A percentile compares a stretch with the other conserved stretches of the same genome.
phyloP scores from a whole-genome alignment of 2,888 invertebrate genomes.

The Cabera pusaria region DNA sequence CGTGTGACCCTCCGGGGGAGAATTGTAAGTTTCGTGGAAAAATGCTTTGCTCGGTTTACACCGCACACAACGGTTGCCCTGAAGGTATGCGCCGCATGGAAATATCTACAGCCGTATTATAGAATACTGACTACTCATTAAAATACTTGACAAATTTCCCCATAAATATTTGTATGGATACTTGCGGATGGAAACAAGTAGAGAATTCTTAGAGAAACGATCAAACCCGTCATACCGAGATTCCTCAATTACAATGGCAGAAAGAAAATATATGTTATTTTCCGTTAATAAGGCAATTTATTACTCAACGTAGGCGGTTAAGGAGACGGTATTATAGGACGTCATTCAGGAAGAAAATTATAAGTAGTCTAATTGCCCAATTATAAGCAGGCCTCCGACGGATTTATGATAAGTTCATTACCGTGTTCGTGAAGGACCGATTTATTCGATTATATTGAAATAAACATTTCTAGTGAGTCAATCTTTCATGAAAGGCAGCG shows the following conservation, averaged over 20 bases:
- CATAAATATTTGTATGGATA: slow-evolving; percentile 3
- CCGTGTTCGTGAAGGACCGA: neutral
- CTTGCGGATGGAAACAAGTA: slow-evolving; percentile 1
- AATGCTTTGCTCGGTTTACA: slow-evolving; percentile 15
- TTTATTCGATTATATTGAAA: slow-evolving; percentile 8
- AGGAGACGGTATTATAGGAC: too few relatives aligned
- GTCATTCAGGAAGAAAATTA: too few relatives aligned
- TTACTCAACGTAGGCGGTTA: slow-evolving; percentile 1
- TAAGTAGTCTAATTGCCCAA: slow-evolving; percentile 7
- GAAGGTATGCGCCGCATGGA: slow-evolving; percentile 6
- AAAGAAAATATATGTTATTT: slow-evolving; percentile 8
- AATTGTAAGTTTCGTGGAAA: slow-evolving; percentile 27
- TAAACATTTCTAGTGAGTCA: slow-evolving; percentile 18
- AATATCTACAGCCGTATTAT: slow-evolving; percentile 1
- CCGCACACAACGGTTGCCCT: slow-evolving; percentile 2
- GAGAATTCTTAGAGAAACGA: neutral
- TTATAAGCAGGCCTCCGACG: slow-evolving; percentile 6
- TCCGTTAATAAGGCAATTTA: slow-evolving; percentile 1
- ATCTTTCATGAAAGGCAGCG: slow-evolving; percentile 21
- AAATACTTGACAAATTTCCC: slow-evolving; percentile 7
- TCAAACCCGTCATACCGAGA: slow-evolving; percentile 1
- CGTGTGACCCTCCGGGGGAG: slow-evolving; percentile 26
- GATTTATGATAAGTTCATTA: slow-evolving; percentile 8
- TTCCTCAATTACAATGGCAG: slow-evolving; percentile 6
- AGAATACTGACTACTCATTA: slow-evolving; percentile 15